Evolutionary conservation across 2,797 vertebrate genomes (phyloP), one percentile per base, ranked within the genome.

Genomic region (Cryptoblepharus egeriae): DNA sequence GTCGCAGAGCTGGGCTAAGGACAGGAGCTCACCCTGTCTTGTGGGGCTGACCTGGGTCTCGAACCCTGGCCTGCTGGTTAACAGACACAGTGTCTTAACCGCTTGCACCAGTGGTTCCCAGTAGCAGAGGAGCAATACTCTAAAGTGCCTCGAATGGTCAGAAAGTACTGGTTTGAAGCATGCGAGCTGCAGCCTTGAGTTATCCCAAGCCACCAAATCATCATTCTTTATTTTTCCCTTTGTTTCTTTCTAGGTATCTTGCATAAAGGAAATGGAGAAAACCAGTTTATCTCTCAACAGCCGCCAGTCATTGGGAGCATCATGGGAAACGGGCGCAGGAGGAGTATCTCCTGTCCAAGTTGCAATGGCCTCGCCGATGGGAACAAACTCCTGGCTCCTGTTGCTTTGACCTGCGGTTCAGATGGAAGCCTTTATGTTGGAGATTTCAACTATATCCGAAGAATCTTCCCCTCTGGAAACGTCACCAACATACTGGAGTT

Each of bases 251-350:
- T 55, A 99, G 99, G 99, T 70, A 99, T 99, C 95, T 95, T 99
- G 86, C 98, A 99, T 95, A 99, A 99, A 96, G 99, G 99, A 84
- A 99, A 99, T 0, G 98, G 99, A 0, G 99, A 99, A 93, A 99
- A 99, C 94, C 95, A 99, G 91, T 99, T 99, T 92, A 98, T 99
- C 90, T 99, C 98, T 84, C 98, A 99, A 97, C 99, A 99, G 94
- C 99, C 99, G 0, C 97, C 98, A 1, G 97, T 99, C 85, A 99
- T 99, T 0, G 98, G 98, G 85, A 99, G 98, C 82, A 96, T 98
- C 93, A 99, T 99, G 98, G 99, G 99, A 69, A 99, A 99, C 0
- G 99, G 99, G 20, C 97, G 98, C 68, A 95, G 97, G 58, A 97
- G 98, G 64, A 99, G 98, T 92, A 99, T 99, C 93, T 99, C 99